A percentile compares a stretch with the other conserved stretches of the same genome.
phyloP scores from a whole-genome alignment of 1,140 invertebrate species.

The Anastrepha ludens region DNA sequence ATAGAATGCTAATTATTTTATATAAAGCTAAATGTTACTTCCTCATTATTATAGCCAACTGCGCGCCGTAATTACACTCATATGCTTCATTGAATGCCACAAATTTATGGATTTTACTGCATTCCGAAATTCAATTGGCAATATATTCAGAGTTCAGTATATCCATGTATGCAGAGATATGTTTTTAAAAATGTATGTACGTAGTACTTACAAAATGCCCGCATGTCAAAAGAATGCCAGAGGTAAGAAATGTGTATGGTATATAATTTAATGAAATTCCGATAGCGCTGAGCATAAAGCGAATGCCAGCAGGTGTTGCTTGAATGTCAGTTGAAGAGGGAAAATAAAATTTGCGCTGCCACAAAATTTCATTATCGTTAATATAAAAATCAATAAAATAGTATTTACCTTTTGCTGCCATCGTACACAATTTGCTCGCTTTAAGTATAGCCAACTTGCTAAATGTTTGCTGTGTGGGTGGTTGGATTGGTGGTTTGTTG shows the following conservation, averaged over 20 bases:
- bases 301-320: background rate
- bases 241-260: background rate
- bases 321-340: background rate
- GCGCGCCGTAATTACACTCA: too few species aligned
- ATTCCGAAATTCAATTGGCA: too few species aligned
- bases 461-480: background rate
- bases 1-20: too few species aligned
- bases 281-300: background rate
- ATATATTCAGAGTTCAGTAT: too few species aligned
- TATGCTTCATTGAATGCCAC: too few species aligned
- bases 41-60: too few species aligned
- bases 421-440: background rate
- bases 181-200: too few species aligned
- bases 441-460: background rate
- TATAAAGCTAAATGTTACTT: too few species aligned
- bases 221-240: too few species aligned
- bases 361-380: constrained; percentile 45
- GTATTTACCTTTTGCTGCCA: background rate
- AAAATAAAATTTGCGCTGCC: constrained; percentile 43
- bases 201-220: too few species aligned
- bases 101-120: too few species aligned
- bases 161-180: too few species aligned
- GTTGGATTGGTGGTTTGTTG: background rate
- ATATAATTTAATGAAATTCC: background rate
- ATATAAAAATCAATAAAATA: constrained; percentile 48